Evolutionary conservation across 92 coral and sea anemone genomes (phyloP).

Genomic region (Hydrozoanthus gracilis): DNA sequence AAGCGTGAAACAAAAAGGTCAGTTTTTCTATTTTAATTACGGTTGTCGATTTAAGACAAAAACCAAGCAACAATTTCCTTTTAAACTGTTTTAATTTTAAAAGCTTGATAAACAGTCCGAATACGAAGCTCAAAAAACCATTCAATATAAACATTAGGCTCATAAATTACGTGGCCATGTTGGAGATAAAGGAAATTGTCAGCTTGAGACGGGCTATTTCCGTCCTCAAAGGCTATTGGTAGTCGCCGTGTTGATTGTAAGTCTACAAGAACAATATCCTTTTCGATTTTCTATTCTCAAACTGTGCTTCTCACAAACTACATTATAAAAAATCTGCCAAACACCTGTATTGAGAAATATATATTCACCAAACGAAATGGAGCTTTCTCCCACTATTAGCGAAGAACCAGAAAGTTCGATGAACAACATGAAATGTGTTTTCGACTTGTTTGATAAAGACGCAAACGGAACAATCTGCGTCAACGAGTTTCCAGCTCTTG

Average conservation of each 20-base stretch:
- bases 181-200: slow-evolving; percentile 15
- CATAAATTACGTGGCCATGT: too few relatives aligned
- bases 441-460: slow-evolving; percentile 71
- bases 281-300: neutral
- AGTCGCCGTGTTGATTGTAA: neutral
- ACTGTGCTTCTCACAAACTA: neutral
- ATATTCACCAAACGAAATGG: neutral
- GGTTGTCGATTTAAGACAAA: too few relatives aligned
- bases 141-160: too few relatives aligned
- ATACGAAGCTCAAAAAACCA: too few relatives aligned
- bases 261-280: neutral
- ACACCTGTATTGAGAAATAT: neutral
- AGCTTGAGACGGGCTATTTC: neutral
- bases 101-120: too few relatives aligned
- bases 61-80: too few relatives aligned
- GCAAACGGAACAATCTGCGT: slow-evolving; percentile 66
- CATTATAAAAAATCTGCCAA: neutral
- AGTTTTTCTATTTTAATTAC: too few relatives aligned
- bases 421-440: slow-evolving; percentile 52
- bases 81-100: too few relatives aligned
- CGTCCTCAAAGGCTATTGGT: slow-evolving; percentile 6
- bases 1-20: too few relatives aligned
- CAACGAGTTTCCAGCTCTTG: slow-evolving; percentile 67
- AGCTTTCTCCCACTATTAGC: neutral
- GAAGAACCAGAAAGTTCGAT: neutral